Percentiles rank a stretch among this genome's conserved stretches.
These are phyloP conservation scores for Leptodactylus fallax DNA, from an alignment of 2,797 vertebrate species.

Conservation along the genomic window DNA sequence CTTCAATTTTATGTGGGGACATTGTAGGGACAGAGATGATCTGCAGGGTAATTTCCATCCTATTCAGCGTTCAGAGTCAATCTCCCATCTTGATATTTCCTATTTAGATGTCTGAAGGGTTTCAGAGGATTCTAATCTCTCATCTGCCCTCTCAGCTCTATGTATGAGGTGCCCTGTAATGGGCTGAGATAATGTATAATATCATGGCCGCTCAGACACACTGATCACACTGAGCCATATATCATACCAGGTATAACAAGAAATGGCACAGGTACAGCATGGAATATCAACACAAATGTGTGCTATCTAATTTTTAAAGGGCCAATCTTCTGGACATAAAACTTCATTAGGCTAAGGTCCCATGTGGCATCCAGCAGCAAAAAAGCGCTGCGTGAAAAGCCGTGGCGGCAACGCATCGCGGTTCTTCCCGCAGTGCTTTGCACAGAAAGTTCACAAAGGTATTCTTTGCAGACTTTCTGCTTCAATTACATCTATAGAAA, in stretches of 20 bases:
- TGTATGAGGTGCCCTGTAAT: slow-evolving; percentile 20
- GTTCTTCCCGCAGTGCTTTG: too few relatives aligned
- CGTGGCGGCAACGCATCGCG: too few relatives aligned
- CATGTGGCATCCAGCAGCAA: too few relatives aligned
- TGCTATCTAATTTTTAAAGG: neutral
- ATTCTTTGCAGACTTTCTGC: too few relatives aligned
- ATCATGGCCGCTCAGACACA: neutral
- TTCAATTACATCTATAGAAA: too few relatives aligned
- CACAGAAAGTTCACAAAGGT: too few relatives aligned
- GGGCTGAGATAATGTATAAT: slow-evolving; percentile 24
- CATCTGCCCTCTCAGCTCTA: slow-evolving; percentile 1
- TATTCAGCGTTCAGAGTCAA: slow-evolving; percentile 24
- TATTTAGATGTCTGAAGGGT: slow-evolving; percentile 36
- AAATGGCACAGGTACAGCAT: neutral
- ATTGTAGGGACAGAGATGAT: neutral
- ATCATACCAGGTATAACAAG: neutral
- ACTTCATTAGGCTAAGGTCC: too few relatives aligned
- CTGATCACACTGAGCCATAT: neutral
- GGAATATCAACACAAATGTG: neutral
- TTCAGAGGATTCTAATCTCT: slow-evolving; percentile 18
- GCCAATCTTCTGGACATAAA: neutral
- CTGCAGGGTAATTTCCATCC: slow-evolving; percentile 26
- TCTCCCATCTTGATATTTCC: slow-evolving; percentile 16
- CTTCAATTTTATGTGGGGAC: neutral
- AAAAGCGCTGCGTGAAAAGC: too few relatives aligned